phyloP scores from a whole-genome alignment of 2,888 invertebrate genomes.

The Aproaerema taeniolella region DNA sequence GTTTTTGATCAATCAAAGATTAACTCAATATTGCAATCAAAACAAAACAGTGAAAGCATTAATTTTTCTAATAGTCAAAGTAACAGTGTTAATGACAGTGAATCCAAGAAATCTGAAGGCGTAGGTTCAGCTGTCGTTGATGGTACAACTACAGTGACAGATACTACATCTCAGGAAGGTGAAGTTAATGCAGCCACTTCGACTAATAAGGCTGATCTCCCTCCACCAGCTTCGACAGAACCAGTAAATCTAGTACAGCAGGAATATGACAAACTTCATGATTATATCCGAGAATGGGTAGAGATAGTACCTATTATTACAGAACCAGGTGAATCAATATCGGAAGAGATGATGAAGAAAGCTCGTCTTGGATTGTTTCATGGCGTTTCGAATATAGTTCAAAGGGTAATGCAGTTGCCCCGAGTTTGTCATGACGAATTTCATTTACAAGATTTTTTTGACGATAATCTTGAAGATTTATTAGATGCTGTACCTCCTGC shows the following conservation, averaged over 20 bases:
- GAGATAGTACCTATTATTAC: slow-evolving; percentile 43
- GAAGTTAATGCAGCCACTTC: background rate
- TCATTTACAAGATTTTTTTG: slow-evolving; percentile 46
- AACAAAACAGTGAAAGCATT: too few species aligned
- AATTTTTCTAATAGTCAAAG: too few species aligned
- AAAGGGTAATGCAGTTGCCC: slow-evolving; percentile 43
- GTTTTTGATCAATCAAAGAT: too few species aligned
- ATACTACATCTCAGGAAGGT: background rate
- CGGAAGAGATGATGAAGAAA: slow-evolving; percentile 32
- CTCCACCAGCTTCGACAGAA: too few species aligned
- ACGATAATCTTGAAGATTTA: slow-evolving; percentile 49
- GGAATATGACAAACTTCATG: slow-evolving; percentile 35
- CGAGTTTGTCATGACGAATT: slow-evolving; percentile 34
- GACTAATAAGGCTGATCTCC: too few species aligned
- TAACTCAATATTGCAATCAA: too few species aligned
- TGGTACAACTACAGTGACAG: too few species aligned
- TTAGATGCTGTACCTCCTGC: slow-evolving; percentile 41
- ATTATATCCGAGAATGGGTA: slow-evolving; percentile 42
- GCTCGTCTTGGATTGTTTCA: slow-evolving; percentile 40
- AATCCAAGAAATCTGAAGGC: background rate
- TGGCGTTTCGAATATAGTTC: slow-evolving; percentile 43
- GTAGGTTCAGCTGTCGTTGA: background rate
- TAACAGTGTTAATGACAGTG: background rate
- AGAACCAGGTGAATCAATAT: too few species aligned
- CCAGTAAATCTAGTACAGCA: slow-evolving; percentile 16